A percentile compares a stretch with the other conserved stretches of the same genome.
Evolutionary conservation across 2,113 vertebrate genomes (phyloP).

Genomic region (Pholis gunnellus): DNA sequence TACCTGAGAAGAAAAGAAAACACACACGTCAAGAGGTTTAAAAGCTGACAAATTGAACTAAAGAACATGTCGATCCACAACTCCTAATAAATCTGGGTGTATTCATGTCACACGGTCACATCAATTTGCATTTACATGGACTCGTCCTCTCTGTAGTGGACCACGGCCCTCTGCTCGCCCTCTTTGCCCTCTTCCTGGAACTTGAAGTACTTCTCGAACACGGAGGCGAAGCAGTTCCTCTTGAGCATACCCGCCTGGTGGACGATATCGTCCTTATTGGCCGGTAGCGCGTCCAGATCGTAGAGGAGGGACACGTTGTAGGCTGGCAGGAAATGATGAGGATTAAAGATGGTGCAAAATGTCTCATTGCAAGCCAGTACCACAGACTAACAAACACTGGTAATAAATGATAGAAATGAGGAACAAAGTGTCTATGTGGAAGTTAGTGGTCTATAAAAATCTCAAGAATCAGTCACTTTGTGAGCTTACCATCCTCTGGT

Average conservation of each 20-base stretch:
- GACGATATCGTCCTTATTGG: conserved; percentile 90
- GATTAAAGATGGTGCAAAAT: not conserved
- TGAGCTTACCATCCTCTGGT: conserved; percentile 88
- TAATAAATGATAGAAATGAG: not conserved
- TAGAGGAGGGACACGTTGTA: conserved; percentile 81
- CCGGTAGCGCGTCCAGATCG: conserved; percentile 91
- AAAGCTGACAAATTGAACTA: too few species aligned
- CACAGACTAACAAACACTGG: not conserved
- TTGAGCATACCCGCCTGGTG: conserved; percentile 97
- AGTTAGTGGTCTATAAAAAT: not conserved
- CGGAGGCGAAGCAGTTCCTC: conserved; percentile 97
- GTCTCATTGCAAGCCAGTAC: fast-evolving
- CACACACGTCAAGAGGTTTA: not conserved
- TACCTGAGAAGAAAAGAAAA: conserved; percentile 85
- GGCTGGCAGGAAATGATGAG: conserved; percentile 31
- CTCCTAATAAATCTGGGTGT: too few species aligned
- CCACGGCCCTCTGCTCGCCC: conserved; percentile 94
- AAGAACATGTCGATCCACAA: not conserved
- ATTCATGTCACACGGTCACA: not conserved
- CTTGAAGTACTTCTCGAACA: conserved; percentile 99
- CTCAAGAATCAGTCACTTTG: not conserved
- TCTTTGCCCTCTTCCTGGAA: conserved; percentile 98
- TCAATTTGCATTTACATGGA: conserved; percentile 86
- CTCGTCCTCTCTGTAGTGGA: conserved; percentile 98
- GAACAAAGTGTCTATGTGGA: not conserved